Base-by-base conservation (phyloP, 2,797 vertebrate genomes). In the Poeciliopsis gracilis region DNA sequence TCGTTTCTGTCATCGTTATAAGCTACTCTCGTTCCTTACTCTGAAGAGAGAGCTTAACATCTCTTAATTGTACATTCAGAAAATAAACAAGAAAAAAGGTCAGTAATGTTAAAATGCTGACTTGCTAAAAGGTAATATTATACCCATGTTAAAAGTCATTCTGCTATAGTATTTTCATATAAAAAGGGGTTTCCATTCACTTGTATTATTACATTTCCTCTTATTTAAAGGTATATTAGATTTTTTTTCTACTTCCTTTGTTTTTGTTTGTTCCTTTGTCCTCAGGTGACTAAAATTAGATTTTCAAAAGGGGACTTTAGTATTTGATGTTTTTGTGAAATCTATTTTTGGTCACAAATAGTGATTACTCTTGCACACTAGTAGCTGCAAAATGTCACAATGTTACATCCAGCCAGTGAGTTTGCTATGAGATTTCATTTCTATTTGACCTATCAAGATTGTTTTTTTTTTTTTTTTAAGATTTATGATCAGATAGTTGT, bases 241-340 rank as follows among this genome's bases (percentile, higher is more conserved):
- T 18, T 63, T 38, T 20, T 18, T 41, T 67, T 23, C 36, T 11
- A 23, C 23, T 67, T 67, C 36, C 36, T 67, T 38, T 67, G 20
- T 12, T 41, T 41, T 41, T 67, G 63, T 70, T 45, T 70, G 67
- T 45, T n/a, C 41, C 23, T 45, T 45, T 67, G 20, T 25, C 45
- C 25, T 45, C 13, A 15, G 16, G 41, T 70, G 38, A 45, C 67
- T 70, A 70, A 70, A 70, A 70, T 70, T 70, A 70, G 67, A 45
- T 43, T 45, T 28, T 5, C 67, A 45, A 70, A 43, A 5, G 23
- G 12, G 67, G 25, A n/a, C 13, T n/a, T 70, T 15, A 43, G 25
- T 45, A 70, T 45, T 67, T 67, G 36, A 41, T 67, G 20, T 67
- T 12, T 41, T 38, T 38, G 18, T 67, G 20, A 67, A 67, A 67